Percentiles rank a stretch among this genome's conserved stretches.
These are phyloP conservation scores for Palloptera scutellata DNA, from an alignment of 2,888 invertebrate genomes.

Conservation along the genomic window DNA sequence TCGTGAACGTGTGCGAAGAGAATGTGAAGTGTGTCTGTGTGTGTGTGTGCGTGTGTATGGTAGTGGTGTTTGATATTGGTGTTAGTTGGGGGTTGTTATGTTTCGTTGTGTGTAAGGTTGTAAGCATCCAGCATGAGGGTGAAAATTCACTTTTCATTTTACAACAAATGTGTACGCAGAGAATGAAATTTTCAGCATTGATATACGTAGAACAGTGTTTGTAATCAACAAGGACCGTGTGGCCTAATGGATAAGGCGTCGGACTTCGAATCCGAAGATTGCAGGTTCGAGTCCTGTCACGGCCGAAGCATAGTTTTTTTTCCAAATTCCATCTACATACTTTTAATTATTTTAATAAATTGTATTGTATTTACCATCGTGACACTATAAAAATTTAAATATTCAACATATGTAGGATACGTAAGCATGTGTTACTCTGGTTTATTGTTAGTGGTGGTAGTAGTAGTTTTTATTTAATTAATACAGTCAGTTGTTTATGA, in stretches of 20 bases:
- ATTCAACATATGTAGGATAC: too few species aligned
- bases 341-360: slow-evolving; percentile 8
- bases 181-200: slow-evolving; percentile 16
- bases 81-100: not conserved
- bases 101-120: not conserved
- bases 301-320: slow-evolving; percentile 49
- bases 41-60: too few species aligned
- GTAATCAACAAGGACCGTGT: slow-evolving; percentile 56
- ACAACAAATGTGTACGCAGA: not conserved
- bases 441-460: too few species aligned
- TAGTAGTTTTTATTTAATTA: too few species aligned
- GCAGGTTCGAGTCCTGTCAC: slow-evolving; percentile 66
- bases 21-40: too few species aligned
- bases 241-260: slow-evolving; percentile 66
- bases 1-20: too few species aligned
- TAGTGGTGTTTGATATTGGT: too few species aligned
- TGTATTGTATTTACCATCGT: not conserved
- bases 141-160: slow-evolving; percentile 5
- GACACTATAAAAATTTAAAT: too few species aligned
- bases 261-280: slow-evolving; percentile 67
- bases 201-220: not conserved
- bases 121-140: slow-evolving; percentile 26
- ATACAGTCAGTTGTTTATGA: too few species aligned
- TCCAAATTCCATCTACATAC: not conserved
- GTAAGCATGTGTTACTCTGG: too few species aligned